These are phyloP conservation scores for Diglossa cyanea DNA, from an alignment of 2,797 vertebrate genomes.

Conservation along the genomic window DNA sequence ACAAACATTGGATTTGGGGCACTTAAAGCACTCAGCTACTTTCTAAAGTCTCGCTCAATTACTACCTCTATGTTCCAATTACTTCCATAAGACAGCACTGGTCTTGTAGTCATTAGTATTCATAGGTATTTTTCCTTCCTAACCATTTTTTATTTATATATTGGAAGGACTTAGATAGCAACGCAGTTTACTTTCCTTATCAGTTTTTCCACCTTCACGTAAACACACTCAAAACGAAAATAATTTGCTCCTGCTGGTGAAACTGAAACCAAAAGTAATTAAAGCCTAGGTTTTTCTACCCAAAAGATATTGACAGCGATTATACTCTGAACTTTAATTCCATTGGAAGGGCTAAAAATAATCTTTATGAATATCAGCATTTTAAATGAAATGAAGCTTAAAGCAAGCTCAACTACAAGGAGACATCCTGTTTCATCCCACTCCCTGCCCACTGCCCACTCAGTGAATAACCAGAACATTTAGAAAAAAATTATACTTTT, in stretches of 20 bases:
- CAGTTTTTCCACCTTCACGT: conserved; percentile 43
- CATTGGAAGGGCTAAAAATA: background rate
- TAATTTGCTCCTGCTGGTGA: background rate
- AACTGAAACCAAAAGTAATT: conserved; percentile 58
- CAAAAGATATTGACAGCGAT: background rate
- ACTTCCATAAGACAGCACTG: background rate
- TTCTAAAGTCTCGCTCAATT: background rate
- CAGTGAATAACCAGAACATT: background rate
- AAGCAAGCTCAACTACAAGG: background rate
- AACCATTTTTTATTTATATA: background rate
- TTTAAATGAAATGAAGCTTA: background rate
- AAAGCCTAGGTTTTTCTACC: background rate
- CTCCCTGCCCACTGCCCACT: background rate
- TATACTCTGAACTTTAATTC: background rate
- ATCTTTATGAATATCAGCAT: background rate
- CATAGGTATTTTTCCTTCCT: background rate
- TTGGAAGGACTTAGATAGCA: background rate
- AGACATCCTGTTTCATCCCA: background rate
- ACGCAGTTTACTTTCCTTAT: conserved; percentile 30
- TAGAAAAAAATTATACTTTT: background rate
- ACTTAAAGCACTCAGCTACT: background rate
- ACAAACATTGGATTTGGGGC: background rate
- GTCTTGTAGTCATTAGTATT: background rate
- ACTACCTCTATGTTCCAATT: background rate
- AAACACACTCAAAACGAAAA: conserved; percentile 45